Evolutionary conservation across 2,113 vertebrate species (phyloP).

Genomic region (Athene noctua): DNA sequence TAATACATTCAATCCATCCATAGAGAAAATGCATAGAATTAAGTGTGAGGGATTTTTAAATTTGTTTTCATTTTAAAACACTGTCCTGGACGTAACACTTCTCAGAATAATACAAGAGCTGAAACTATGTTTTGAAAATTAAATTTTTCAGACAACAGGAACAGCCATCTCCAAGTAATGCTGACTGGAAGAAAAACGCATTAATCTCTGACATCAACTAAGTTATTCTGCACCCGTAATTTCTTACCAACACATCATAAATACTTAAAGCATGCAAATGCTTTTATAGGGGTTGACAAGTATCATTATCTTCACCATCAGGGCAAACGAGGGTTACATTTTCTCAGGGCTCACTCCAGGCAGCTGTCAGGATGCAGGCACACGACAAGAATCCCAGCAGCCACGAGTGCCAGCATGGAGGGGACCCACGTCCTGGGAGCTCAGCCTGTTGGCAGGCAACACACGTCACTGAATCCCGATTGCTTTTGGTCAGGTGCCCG

Average conservation of each 20-base stretch:
- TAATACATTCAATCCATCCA: not conserved
- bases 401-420: not conserved
- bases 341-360: not conserved
- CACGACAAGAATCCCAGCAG: not conserved
- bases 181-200: not conserved
- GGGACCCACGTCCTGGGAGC: not conserved
- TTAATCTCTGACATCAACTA: not conserved
- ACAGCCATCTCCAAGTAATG: not conserved
- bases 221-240: not conserved
- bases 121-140: not conserved
- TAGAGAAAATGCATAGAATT: not conserved
- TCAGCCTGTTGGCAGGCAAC: not conserved
- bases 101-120: not conserved
- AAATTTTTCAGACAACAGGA: not conserved
- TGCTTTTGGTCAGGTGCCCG: not conserved
- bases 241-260: not conserved
- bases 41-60: not conserved
- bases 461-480: accelerated
- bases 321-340: not conserved
- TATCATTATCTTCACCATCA: not conserved
- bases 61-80: not conserved
- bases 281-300: not conserved
- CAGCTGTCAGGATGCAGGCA: not conserved
- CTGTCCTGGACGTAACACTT: not conserved
- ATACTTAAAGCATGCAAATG: not conserved